These are phyloP conservation scores for Pseudochromis fuscus DNA, from an alignment of 2,797 vertebrate species.

Conservation along the genomic window DNA sequence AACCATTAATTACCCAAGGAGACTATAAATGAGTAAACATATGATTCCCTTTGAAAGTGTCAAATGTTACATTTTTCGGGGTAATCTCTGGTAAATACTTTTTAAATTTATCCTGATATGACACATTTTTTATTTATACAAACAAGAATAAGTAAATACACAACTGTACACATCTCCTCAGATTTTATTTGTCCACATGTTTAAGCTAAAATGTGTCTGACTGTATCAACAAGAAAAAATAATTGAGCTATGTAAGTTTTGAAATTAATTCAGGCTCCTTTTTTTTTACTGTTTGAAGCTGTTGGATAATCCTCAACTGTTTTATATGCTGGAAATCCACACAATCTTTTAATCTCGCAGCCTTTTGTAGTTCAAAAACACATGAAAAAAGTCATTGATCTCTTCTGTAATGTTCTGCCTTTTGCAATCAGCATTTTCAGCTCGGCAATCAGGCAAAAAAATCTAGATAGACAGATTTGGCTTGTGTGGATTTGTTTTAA, in stretches of 20 bases:
- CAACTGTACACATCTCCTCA: constrained; percentile 12
- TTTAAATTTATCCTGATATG: constrained; percentile 8
- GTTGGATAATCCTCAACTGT: constrained; percentile 65
- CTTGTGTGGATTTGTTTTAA: constrained; percentile 52
- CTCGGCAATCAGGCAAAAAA: constrained; percentile 57
- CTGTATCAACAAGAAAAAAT: constrained; percentile 52
- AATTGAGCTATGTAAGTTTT: constrained; percentile 47
- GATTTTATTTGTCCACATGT: constrained; percentile 23
- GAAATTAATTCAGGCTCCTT: constrained; percentile 44
- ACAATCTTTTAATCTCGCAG: constrained; percentile 71
- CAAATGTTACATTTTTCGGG: neutral
- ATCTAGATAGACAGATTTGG: constrained; percentile 58
- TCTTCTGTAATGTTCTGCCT: constrained; percentile 59
- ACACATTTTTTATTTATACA: constrained; percentile 9
- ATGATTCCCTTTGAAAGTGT: neutral
- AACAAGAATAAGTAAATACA: constrained; percentile 15
- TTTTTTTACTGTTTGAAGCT: constrained; percentile 52
- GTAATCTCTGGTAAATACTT: neutral
- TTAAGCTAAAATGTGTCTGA: constrained; percentile 47
- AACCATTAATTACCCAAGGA: constrained; percentile 5
- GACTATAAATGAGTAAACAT: neutral
- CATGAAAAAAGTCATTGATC: constrained; percentile 74
- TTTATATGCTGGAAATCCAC: constrained; percentile 67
- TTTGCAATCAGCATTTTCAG: constrained; percentile 67
- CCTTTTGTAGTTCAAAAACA: constrained; percentile 62